Percentiles rank a stretch among this genome's conserved stretches.
Conservation (phyloP, 2,888 invertebrate species). For the Ennomos erosarius region DNA sequence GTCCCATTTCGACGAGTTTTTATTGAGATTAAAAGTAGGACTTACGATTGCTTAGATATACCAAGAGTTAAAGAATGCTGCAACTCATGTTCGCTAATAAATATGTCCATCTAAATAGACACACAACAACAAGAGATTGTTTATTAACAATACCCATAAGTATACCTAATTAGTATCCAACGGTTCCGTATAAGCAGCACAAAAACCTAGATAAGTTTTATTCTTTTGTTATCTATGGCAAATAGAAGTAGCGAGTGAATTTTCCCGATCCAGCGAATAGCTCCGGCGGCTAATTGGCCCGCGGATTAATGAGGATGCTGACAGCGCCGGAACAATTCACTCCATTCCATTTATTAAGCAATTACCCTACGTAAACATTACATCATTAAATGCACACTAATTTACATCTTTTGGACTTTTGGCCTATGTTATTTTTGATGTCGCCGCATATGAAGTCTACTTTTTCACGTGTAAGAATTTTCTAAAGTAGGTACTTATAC, state of each 20-base stretch:
- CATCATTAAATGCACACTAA: slow-evolving; percentile 56
- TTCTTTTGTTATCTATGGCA: slow-evolving; percentile 33
- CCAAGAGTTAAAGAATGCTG: too few relatives aligned
- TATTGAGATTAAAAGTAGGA: too few relatives aligned
- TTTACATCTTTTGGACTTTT: slow-evolving; percentile 35
- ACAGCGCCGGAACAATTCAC: slow-evolving; percentile 81
- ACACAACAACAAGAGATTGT: too few relatives aligned
- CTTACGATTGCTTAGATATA: too few relatives aligned
- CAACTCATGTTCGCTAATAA: too few relatives aligned
- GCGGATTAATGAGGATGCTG: slow-evolving; percentile 81
- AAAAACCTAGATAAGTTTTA: slow-evolving; percentile 23
- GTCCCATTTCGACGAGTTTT: too few relatives aligned
- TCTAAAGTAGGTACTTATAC: too few relatives aligned
- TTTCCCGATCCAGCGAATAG: slow-evolving; percentile 73
- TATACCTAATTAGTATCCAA: too few relatives aligned
- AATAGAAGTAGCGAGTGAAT: slow-evolving; percentile 40
- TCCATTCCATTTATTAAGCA: slow-evolving; percentile 75
- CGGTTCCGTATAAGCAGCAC: neutral
- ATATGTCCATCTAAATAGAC: too few relatives aligned
- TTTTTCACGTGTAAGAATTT: neutral
- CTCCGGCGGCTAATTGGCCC: slow-evolving; percentile 70
- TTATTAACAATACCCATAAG: too few relatives aligned
- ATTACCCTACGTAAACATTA: slow-evolving; percentile 74
- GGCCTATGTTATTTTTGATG: slow-evolving; percentile 20
- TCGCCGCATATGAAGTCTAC: slow-evolving; percentile 2